These are phyloP conservation scores for Tinea pellionella DNA, from an alignment of 2,888 invertebrate species.

Conservation along the genomic window DNA sequence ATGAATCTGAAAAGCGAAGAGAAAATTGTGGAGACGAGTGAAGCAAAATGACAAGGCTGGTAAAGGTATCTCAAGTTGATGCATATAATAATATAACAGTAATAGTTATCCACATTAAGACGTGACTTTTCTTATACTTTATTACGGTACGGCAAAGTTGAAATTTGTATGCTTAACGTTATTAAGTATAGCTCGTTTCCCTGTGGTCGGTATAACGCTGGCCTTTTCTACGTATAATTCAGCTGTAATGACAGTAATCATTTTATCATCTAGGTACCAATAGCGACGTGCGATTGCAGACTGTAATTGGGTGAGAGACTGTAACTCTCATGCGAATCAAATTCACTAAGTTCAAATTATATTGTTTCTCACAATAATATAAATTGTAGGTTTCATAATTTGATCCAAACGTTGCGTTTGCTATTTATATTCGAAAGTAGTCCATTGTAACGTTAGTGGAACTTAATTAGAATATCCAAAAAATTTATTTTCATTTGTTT, in stretches of 20 bases:
- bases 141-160: neutral
- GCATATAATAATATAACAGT: conserved; percentile 1
- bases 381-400: conserved; percentile 3
- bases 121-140: neutral
- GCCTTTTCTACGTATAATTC: conserved; percentile 39
- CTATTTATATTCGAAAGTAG: neutral
- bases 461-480: too few species aligned
- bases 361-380: conserved; percentile 1
- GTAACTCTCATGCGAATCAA: conserved; percentile 12
- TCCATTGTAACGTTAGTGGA: neutral
- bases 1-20: neutral
- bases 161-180: neutral
- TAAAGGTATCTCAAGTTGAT: conserved; percentile 6
- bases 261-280: conserved; percentile 59
- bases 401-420: neutral
- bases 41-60: neutral
- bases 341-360: conserved; percentile 11
- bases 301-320: conserved; percentile 13
- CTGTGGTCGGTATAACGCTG: conserved; percentile 1
- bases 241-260: conserved; percentile 60
- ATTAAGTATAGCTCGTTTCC: neutral
- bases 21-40: neutral
- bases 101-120: too few species aligned
- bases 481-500: too few species aligned
- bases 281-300: conserved; percentile 33